Evolutionary conservation across 2,797 vertebrate genomes (phyloP), one percentile per base, ranked within the genome.

Genomic region (Clamator glandarius): DNA sequence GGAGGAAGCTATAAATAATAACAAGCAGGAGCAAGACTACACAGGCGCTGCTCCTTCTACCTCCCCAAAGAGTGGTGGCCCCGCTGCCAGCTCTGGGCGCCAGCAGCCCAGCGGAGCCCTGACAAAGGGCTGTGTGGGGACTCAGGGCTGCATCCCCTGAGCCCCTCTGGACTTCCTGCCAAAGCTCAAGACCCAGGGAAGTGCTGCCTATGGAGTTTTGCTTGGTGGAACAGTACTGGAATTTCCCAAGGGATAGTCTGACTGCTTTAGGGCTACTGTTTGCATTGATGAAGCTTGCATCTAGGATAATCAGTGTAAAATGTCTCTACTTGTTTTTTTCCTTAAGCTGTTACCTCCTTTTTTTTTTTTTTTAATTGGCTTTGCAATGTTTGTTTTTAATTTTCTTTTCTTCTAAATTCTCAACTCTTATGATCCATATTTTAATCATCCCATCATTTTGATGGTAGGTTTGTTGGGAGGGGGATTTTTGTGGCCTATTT

Each of bases 1-100:
- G 2, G 44, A 52, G 74, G 70, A 88, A 63, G 29, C 68, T 84
- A 84, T 82, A 92, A 96, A 93, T 88, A 93, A 75, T 64, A 84
- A 72, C 1, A 2, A 83, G 74, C 14, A 46, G 66, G 21, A 63
- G 31, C 24, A 54, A 51, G 72, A 36, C 31, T 11, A 9, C 1
- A 0, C 24, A 41, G 81, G 50, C 16, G 7, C 70, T 66, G 69
- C 23, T 75, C 35, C 58, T 61, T 84, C 29, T 50, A 36, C 44
- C 57, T 76, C 87, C 36, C 35, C 61, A 14, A 1, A 50, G 3
- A 86, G 50, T 0, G 0, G 12, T 5, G 28, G 51, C 50, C 54
- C 46, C 0, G 1, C 16, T 70, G 83, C 52, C 44, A 6, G 42
- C 26, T 62, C n/a, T 1, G 14, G 23, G 48, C 59, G 51, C 55